Evolutionary conservation across 2,113 vertebrate species (phyloP).

Genomic region (Hylia prasina): DNA sequence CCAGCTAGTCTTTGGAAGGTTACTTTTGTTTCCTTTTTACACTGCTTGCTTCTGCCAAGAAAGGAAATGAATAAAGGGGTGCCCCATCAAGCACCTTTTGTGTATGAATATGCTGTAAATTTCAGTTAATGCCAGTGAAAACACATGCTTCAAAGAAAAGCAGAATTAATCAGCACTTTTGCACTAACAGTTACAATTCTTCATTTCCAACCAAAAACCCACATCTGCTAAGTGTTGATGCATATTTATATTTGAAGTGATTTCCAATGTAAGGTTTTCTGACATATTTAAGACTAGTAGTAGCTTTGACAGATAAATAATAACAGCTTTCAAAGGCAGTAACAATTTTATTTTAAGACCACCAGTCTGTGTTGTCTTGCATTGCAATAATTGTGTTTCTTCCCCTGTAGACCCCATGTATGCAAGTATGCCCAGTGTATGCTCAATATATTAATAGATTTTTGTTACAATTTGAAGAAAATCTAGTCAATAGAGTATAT

Average conservation of each 20-base stretch:
- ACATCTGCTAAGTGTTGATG: background rate
- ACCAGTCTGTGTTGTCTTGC: background rate
- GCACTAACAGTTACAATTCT: background rate
- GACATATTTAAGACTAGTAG: background rate
- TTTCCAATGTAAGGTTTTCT: background rate
- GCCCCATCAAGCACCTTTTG: background rate
- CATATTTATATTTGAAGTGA: background rate
- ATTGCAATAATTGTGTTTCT: background rate
- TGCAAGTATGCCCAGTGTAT: background rate
- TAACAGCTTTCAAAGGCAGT: background rate
- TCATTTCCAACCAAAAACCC: background rate
- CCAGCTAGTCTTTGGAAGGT: background rate
- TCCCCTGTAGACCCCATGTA: background rate
- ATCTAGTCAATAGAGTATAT: background rate
- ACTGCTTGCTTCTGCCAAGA: background rate
- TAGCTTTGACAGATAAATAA: background rate
- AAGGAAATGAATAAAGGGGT: background rate
- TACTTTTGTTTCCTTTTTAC: background rate
- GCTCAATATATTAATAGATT: background rate
- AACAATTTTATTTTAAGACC: conserved; percentile 10
- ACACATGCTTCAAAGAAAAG: background rate
- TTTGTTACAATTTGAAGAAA: background rate
- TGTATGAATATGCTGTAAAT: background rate
- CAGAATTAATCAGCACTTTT: background rate
- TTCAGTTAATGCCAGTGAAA: background rate